phyloP scores from a whole-genome alignment of 2,888 invertebrate species.

The Dasysyrphus tricinctus region DNA sequence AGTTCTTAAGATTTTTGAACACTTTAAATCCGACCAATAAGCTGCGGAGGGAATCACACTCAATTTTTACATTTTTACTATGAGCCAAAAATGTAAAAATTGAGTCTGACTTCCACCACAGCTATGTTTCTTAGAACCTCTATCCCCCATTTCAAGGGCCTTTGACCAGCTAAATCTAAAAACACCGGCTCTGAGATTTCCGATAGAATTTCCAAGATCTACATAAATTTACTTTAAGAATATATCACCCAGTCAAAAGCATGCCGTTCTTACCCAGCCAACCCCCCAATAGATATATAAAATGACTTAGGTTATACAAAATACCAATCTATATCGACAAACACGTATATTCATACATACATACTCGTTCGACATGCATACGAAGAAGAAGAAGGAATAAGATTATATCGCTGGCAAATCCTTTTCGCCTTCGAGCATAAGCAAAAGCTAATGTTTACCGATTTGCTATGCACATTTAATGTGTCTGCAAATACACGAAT shows the following conservation, averaged over 20 bases:
- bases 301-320: not conserved
- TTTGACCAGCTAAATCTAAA: not conserved
- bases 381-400: conserved; percentile 24
- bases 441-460: conserved; percentile 77
- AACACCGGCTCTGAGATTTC: conserved; percentile 8
- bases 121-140: no score
- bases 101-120: no score
- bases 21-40: no score
- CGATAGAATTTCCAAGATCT: not conserved
- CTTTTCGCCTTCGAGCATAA: conserved; percentile 72
- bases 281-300: not conserved
- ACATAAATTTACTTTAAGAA: not conserved
- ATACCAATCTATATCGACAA: not conserved
- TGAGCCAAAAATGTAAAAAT: no score
- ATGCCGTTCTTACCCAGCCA: conserved; percentile 37
- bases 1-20: no score
- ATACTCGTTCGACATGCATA: not conserved
- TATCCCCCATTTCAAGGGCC: not conserved
- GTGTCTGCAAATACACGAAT: conserved; percentile 77
- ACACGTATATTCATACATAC: not conserved
- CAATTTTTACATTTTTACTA: no score
- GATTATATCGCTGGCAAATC: conserved; percentile 67
- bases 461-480: conserved; percentile 77
- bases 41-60: no score
- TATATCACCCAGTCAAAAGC: conserved; percentile 51